Evolutionary conservation across 2,888 invertebrate species (phyloP).

Genomic region (Anthophora plumipes): DNA sequence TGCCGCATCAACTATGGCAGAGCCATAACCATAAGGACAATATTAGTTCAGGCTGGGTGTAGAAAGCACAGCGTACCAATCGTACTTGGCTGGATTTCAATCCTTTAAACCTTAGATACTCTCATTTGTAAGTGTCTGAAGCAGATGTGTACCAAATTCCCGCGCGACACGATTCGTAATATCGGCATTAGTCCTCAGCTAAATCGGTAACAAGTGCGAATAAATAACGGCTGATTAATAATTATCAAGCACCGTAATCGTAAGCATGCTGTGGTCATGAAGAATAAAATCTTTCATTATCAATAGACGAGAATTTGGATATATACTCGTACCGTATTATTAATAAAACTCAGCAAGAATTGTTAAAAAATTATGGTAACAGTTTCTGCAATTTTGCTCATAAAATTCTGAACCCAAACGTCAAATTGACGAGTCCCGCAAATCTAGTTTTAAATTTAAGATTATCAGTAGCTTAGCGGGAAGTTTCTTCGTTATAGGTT

Average conservation of each 20-base stretch:
- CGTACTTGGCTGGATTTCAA: conserved; percentile 31
- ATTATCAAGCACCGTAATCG: not conserved
- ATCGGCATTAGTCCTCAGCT: not conserved
- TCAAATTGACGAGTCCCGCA: too few species aligned
- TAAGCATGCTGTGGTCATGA: too few species aligned
- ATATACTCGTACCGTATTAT: too few species aligned
- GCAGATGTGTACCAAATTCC: conserved; percentile 16
- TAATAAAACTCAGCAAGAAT: too few species aligned
- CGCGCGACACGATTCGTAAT: not conserved
- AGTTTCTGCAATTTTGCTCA: too few species aligned
- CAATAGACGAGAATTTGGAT: too few species aligned
- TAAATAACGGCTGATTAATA: conserved; percentile 10
- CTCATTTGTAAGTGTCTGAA: conserved; percentile 19
- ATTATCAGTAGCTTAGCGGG: too few species aligned
- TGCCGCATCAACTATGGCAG: not conserved
- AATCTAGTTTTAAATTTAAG: too few species aligned
- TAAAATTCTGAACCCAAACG: too few species aligned
- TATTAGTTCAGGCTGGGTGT: conserved; percentile 8
- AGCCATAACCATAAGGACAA: conserved; percentile 9
- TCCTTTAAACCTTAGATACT: conserved; percentile 21
- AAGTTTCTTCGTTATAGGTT: too few species aligned
- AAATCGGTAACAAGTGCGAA: not conserved
- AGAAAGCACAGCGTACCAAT: conserved; percentile 10
- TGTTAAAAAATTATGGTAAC: too few species aligned
- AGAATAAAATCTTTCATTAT: too few species aligned